Evolutionary conservation across 1,140 invertebrate genomes (phyloP).

Genomic region (Gryllus bimaculatus): DNA sequence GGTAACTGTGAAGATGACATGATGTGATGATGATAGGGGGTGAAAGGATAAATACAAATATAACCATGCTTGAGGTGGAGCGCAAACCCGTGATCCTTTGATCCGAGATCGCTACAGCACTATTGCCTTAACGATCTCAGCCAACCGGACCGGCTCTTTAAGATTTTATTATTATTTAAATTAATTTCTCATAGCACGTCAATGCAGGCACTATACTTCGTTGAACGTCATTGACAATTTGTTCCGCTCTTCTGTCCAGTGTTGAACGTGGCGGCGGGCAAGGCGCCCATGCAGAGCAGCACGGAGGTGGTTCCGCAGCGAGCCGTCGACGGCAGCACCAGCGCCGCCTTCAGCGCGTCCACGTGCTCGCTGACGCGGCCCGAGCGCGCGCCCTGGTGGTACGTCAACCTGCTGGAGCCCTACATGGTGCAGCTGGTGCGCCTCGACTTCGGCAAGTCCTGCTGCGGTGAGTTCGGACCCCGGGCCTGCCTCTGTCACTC

Average conservation of each 20-base stretch:
- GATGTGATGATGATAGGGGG: no score
- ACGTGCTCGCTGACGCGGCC: conserved; percentile 80
- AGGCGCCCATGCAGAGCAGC: conserved; percentile 89
- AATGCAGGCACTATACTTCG: no score
- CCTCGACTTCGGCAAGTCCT: conserved; percentile 76
- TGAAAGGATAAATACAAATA: no score
- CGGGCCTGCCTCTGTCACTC: neutral
- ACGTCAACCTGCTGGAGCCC: conserved; percentile 87
- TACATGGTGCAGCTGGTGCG: conserved; percentile 91
- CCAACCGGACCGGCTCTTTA: no score
- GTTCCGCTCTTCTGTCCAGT: conserved; percentile 44
- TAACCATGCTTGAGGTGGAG: no score
- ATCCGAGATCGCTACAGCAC: no score
- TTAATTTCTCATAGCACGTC: no score
- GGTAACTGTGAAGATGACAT: no score
- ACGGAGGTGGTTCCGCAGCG: conserved; percentile 77
- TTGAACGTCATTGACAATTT: no score
- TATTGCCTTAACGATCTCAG: no score
- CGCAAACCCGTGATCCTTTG: no score
- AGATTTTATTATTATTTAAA: no score
- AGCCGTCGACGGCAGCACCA: conserved; percentile 83
- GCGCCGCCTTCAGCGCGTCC: conserved; percentile 65
- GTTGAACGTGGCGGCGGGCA: conserved; percentile 88
- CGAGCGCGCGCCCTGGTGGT: conserved; percentile 86
- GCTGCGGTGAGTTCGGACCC: neutral